Evolutionary conservation across 2,888 invertebrate species (phyloP), one percentile per base, ranked within the genome.

Genomic region (Brenthis daphne): DNA sequence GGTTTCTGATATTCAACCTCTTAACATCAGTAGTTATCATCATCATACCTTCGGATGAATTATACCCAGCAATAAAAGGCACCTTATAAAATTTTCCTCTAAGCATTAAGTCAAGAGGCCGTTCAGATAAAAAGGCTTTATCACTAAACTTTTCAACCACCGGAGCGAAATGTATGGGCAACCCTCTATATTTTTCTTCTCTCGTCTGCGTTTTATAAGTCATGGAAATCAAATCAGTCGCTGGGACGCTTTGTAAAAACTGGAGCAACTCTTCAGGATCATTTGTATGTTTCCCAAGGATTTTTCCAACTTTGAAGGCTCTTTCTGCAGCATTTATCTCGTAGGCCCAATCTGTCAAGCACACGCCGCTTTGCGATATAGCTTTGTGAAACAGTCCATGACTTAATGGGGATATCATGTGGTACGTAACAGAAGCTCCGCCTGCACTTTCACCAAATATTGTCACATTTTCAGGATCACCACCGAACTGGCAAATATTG

Each of bases 401-500:
- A 0, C 88, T 84, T 79, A 85, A 80, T 0, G 86, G 83, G 6
- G 87, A 86, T 13, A 87, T 61, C 79, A 88, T 77, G 56, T 87
- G 85, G 61, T 81, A 80, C 0, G 86, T 85, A 0, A 84, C 85
- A 2, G 83, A 81, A 0, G 83, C 80, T 0, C 82, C 83, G 3
- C 89, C 89, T 3, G 87, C 83, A 68, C 86, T 86, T 65, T 85
- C 82, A 5, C 88, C 89, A 69, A 85, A 84, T 37, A 89, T 73
- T 0, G 87, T 87, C 1, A 85, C 76, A 72, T 83, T 82, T 20
- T 80, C 72, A 0, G 80, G 74, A 70, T 85, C 81, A 0, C 85
- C 84, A 6, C 85, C 84, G 68, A 85, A 85, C 12, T 80, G 68
- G 6, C 66, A 66, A 33, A 85, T 83, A 67, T 85, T 85, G n/a